phyloP scores from a whole-genome alignment of 2,888 invertebrate genomes.

The Ophion costatus region DNA sequence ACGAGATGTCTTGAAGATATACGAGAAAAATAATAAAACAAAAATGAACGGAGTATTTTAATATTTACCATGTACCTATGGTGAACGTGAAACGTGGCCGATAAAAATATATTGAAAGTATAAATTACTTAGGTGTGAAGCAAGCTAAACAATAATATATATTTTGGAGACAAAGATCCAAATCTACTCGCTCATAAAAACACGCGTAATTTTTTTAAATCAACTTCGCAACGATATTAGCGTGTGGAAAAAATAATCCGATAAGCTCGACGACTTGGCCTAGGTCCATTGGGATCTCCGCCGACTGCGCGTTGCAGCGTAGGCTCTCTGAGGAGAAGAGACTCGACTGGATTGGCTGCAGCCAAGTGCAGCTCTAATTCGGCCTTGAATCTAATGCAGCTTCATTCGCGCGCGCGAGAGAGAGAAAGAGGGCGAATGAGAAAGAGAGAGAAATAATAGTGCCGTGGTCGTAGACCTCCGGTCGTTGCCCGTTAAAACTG shows the following conservation, averaged over 20 bases:
- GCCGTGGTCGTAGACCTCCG: constrained; percentile 64
- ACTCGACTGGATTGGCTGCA: constrained; percentile 51
- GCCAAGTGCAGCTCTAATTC: constrained; percentile 76
- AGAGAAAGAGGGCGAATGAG: constrained; percentile 35
- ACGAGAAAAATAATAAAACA: too few relatives aligned
- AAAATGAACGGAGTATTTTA: too few relatives aligned
- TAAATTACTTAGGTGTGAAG: background rate
- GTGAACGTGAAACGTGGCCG: background rate
- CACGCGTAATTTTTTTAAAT: background rate
- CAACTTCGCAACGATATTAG: constrained; percentile 5
- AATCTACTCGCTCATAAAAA: background rate
- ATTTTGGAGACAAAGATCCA: background rate
- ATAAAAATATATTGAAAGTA: background rate
- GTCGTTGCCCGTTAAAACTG: constrained; percentile 64
- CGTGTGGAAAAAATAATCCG: background rate
- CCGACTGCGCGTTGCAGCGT: background rate
- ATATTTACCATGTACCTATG: too few relatives aligned
- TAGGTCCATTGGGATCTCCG: constrained; percentile 34
- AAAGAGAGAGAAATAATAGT: constrained; percentile 39
- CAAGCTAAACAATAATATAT: background rate
- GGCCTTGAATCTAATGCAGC: constrained; percentile 81
- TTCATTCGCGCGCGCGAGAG: constrained; percentile 64
- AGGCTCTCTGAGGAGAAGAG: constrained; percentile 34
- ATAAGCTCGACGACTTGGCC: constrained; percentile 35
- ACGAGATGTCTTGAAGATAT: too few relatives aligned